Evolutionary conservation across 2,888 invertebrate species (phyloP).

Genomic region (Adineta ricciae): DNA sequence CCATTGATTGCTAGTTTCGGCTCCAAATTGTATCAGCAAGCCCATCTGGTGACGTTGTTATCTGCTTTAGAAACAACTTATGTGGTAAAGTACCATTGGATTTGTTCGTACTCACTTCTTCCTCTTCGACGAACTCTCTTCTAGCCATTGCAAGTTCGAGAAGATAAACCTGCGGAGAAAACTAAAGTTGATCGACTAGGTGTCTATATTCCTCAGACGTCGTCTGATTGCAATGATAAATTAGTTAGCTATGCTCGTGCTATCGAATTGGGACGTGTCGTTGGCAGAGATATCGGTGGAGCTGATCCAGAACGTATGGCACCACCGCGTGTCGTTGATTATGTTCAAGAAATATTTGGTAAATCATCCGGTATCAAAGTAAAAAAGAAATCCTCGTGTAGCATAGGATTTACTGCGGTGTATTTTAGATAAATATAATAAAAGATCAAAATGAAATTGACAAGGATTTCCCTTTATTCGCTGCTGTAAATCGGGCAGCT

Average conservation of each 20-base stretch:
- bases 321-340: slow-evolving; percentile 65
- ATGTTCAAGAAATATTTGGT: slow-evolving; percentile 59
- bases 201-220: slow-evolving; percentile 39
- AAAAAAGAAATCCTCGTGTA: background rate
- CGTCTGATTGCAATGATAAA: slow-evolving; percentile 37
- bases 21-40: slow-evolving; percentile 59
- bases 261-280: slow-evolving; percentile 63
- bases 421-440: slow-evolving; percentile 52
- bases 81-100: slow-evolving; percentile 63
- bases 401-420: slow-evolving; percentile 35
- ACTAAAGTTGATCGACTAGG: slow-evolving; percentile 54
- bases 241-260: slow-evolving; percentile 58
- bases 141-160: slow-evolving; percentile 73
- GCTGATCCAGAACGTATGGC: slow-evolving; percentile 85
- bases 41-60: slow-evolving; percentile 67
- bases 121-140: too few species aligned
- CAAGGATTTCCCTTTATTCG: slow-evolving; percentile 65
- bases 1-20: slow-evolving; percentile 63
- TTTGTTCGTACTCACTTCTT: too few species aligned
- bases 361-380: slow-evolving; percentile 55
- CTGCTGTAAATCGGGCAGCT: slow-evolving; percentile 57
- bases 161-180: slow-evolving; percentile 58
- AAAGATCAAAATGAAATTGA: slow-evolving; percentile 56
- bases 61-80: slow-evolving; percentile 79
- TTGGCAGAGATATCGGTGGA: slow-evolving; percentile 61